Evolutionary conservation across 2,797 vertebrate species (phyloP), one percentile per base, ranked within the genome.

Genomic region (Dromococcyx pavoninus): DNA sequence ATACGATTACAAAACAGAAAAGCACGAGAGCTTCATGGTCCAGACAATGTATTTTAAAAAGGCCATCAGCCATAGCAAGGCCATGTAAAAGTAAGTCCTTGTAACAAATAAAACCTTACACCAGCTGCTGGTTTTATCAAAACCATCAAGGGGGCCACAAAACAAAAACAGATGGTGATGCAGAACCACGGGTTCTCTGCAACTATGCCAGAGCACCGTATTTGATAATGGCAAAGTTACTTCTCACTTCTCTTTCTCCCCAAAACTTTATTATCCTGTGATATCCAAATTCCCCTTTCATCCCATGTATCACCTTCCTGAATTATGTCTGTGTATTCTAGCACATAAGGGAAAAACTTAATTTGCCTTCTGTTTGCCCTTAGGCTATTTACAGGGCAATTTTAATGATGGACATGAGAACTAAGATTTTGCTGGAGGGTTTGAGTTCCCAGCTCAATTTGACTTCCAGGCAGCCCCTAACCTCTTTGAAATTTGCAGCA

Each of bases 381-480:
- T 30, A 70, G 93, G 86, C 83, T 95, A 78, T 94, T 87, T 94
- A 88, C 76, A 87, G 79, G 82, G 89, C 80, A 86, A 28, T 95
- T 96, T 78, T 91, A 72, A 67, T 82, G 95, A 96, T 25, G 69
- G 74, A 71, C 83, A 78, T 48, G 22, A 79, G 71, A 93, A 89
- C 72, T 41, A 58, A 79, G 67, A 58, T 73, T 89, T 92, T 82
- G 86, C 82, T 33, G 0, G 32, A 90, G 65, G 56, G 46, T 65
- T 57, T 69, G 35, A 81, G 39, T 69, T 94, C 16, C 72, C 28
- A 80, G 4, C 54, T 95, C 78, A 14, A 1, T 69, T 41, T 86
- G 43, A 72, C 69, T 92, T 80, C 46, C 69, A 88, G 64, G n/a
- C 57, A 83, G 46, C 44, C 46, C n/a, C 79, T 30, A 61, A 37